phyloP scores from a whole-genome alignment of 1,140 invertebrate genomes.

The Drosophila mojavensis region DNA sequence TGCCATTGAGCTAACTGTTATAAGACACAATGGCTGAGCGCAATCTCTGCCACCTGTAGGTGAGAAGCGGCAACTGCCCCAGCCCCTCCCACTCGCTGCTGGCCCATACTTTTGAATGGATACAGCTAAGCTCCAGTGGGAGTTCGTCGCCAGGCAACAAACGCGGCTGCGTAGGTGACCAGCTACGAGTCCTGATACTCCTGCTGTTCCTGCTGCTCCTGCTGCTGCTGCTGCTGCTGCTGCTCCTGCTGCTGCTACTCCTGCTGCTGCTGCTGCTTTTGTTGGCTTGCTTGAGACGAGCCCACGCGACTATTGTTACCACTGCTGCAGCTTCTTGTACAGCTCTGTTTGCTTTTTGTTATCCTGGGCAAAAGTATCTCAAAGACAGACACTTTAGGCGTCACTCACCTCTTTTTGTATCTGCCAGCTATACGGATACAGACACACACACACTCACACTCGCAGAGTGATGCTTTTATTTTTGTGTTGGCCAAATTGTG shows the following conservation, averaged over 20 bases:
- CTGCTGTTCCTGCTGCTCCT: not conserved
- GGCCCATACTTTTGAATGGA: constrained; percentile 23
- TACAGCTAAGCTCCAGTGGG: not conserved
- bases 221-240: not conserved
- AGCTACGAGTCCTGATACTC: not conserved
- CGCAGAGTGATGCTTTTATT: not conserved
- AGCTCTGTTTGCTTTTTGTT: constrained; percentile 24
- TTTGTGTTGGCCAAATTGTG: constrained; percentile 44
- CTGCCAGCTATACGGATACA: constrained; percentile 4
- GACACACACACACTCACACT: not conserved
- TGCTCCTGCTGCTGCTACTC: not conserved
- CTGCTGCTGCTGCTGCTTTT: not conserved
- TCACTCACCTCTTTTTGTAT: constrained; percentile 39
- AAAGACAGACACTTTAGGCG: constrained; percentile 52
- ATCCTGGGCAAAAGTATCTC: constrained; percentile 45
- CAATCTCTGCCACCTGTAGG: constrained; percentile 54
- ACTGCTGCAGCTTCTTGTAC: constrained; percentile 6
- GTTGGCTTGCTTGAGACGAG: constrained; percentile 49
- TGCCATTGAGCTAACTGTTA: constrained; percentile 33
- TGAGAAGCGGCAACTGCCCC: constrained; percentile 17
- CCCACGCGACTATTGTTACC: constrained; percentile 56
- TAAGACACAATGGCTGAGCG: constrained; percentile 31
- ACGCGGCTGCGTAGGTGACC: constrained; percentile 6
- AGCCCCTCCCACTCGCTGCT: not conserved
- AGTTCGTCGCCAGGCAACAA: not conserved